Conservation (phyloP, 2,113 vertebrate genomes). For the Oryzias woworae region DNA sequence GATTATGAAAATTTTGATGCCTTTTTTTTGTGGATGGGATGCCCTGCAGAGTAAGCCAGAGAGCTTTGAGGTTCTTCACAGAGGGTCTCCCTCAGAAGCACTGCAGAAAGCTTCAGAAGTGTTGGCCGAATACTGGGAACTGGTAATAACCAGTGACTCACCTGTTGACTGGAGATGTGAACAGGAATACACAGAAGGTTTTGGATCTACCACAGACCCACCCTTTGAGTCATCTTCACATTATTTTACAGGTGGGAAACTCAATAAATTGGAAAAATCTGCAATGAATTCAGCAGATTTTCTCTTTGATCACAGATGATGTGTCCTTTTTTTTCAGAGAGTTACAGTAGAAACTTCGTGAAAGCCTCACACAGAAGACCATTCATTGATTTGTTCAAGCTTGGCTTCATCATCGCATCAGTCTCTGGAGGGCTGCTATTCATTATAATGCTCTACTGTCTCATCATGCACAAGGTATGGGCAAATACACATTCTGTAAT, state of each 20-base stretch:
- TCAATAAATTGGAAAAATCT: conserved; percentile 7
- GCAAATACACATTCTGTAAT: conserved; percentile 7
- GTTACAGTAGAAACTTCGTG: conserved; percentile 49
- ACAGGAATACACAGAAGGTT: conserved; percentile 66
- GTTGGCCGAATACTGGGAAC: conserved; percentile 72
- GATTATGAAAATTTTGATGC: not conserved
- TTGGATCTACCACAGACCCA: conserved; percentile 46
- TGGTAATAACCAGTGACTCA: conserved; percentile 63
- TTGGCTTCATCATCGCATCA: conserved; percentile 68
- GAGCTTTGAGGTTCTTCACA: conserved; percentile 68
- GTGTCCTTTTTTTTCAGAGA: conserved; percentile 49
- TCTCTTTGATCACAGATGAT: conserved; percentile 20
- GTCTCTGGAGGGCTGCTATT: conserved; percentile 69
- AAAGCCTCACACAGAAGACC: conserved; percentile 56
- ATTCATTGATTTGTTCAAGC: conserved; percentile 59
- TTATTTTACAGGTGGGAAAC: conserved; percentile 58
- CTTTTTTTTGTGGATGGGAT: conserved; percentile 9
- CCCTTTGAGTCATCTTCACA: conserved; percentile 41
- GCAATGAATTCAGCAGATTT: conserved; percentile 25
- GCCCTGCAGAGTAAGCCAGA: conserved; percentile 73
- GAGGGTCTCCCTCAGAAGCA: conserved; percentile 67
- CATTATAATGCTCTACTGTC: conserved; percentile 64
- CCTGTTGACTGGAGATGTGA: conserved; percentile 77
- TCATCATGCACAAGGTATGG: conserved; percentile 70
- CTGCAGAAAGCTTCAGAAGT: conserved; percentile 70